phyloP scores from a whole-genome alignment of 2,888 invertebrate genomes.

The Eumerus sabulonum region DNA sequence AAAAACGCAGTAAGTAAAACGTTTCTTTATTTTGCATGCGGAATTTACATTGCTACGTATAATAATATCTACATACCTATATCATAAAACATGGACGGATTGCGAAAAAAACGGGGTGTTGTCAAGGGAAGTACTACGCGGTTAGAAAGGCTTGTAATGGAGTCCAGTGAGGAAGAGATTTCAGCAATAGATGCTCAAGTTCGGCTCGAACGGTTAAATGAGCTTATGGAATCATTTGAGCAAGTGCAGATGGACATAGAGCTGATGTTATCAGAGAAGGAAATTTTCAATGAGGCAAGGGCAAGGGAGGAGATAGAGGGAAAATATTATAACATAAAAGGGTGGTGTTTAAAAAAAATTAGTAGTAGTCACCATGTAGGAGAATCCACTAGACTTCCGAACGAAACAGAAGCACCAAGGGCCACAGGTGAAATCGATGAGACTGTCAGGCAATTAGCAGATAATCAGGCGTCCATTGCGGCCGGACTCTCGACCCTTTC shows the following conservation, averaged over 20 bases:
- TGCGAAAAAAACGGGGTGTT: not conserved
- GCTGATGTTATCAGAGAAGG: not conserved
- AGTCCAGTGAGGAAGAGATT: not conserved
- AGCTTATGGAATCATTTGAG: not conserved
- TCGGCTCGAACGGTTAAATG: no score
- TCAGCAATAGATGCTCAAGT: not conserved
- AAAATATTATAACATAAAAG: not conserved
- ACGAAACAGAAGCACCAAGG: not conserved
- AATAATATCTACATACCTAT: no score
- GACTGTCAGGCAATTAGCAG: constrained; percentile 1
- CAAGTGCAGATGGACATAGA: not conserved
- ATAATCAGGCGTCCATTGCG: not conserved
- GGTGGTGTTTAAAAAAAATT: not conserved
- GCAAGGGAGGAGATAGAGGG: no score
- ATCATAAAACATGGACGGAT: no score
- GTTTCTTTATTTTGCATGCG: no score
- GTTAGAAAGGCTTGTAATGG: not conserved
- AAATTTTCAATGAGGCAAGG: not conserved
- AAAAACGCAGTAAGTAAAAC: no score
- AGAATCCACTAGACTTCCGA: not conserved
- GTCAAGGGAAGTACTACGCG: not conserved
- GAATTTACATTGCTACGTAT: no score
- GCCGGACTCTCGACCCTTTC: no score
- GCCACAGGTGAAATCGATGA: no score
- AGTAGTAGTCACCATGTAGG: not conserved